A percentile compares a stretch with the other conserved stretches of the same genome.
These are phyloP conservation scores for Heterotis niloticus DNA, from an alignment of 2,113 vertebrate genomes.

Conservation along the genomic window DNA sequence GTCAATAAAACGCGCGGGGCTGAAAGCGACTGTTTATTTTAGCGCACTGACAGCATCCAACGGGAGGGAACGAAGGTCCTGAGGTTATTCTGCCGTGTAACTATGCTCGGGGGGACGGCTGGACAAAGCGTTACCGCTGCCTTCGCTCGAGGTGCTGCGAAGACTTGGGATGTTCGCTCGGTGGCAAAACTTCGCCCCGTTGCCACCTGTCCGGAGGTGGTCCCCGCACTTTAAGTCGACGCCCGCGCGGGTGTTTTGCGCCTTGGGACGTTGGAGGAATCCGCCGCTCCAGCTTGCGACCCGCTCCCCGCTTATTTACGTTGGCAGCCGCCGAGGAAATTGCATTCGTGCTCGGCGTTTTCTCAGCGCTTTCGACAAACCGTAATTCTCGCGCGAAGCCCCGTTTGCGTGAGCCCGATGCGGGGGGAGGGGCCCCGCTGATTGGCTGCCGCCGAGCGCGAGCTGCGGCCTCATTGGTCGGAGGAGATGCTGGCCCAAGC, in stretches of 20 bases:
- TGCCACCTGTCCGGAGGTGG: neutral
- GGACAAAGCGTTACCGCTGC: no score
- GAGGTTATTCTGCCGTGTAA: no score
- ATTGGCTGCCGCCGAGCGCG: neutral
- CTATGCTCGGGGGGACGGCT: no score
- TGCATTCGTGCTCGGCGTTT: slow-evolving; percentile 37
- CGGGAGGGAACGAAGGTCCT: no score
- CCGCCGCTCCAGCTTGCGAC: slow-evolving; percentile 33
- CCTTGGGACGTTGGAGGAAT: slow-evolving; percentile 41
- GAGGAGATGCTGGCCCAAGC: neutral
- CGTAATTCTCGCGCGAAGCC: no score
- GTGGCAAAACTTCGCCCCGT: no score
- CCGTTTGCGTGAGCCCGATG: neutral
- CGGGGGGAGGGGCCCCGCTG: neutral
- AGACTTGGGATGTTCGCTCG: no score
- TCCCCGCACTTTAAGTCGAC: neutral
- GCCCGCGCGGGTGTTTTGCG: slow-evolving; percentile 33
- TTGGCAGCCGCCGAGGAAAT: slow-evolving; percentile 51
- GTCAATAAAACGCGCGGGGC: no score
- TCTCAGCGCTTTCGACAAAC: neutral
- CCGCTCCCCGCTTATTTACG: slow-evolving; percentile 44
- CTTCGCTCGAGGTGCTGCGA: no score
- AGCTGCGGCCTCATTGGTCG: neutral
- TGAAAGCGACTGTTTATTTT: no score
- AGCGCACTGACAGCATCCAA: no score